Evolutionary conservation across 2,113 vertebrate species (phyloP).

Genomic region (Seriola dumerili): DNA sequence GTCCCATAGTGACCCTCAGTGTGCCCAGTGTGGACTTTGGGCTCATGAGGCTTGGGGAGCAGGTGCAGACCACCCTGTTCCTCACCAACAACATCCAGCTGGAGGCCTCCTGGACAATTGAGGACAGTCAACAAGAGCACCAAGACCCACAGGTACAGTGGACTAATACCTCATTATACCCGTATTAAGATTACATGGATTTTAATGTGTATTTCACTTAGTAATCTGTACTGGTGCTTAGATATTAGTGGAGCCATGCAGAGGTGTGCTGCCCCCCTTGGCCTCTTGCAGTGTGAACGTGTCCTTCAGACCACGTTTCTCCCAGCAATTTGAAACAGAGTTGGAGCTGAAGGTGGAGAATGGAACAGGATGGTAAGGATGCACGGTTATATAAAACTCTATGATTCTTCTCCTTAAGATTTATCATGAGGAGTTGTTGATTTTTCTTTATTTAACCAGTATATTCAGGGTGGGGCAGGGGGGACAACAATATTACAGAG

Average conservation of each 20-base stretch:
- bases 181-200: neutral
- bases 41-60: conserved; percentile 84
- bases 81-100: conserved; percentile 89
- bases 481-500: neutral
- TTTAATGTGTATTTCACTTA: neutral
- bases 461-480: neutral
- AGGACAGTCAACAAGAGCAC: conserved; percentile 44
- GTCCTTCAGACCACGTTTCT: conserved; percentile 81
- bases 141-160: conserved; percentile 66
- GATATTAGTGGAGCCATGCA: conserved; percentile 84
- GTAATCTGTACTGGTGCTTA: conserved; percentile 36
- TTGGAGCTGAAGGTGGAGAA: conserved; percentile 89
- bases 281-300: conserved; percentile 82
- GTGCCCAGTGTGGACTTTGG: conserved; percentile 89
- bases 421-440: neutral
- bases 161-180: neutral
- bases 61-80: conserved; percentile 70
- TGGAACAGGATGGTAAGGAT: conserved; percentile 88
- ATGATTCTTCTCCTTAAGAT: neutral
- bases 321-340: conserved; percentile 86
- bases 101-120: conserved; percentile 88
- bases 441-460: neutral
- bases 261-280: conserved; percentile 86
- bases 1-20: conserved; percentile 85
- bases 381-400: neutral